Base-by-base conservation (phyloP, 1,140 invertebrate species). In the Apis cerana region DNA sequence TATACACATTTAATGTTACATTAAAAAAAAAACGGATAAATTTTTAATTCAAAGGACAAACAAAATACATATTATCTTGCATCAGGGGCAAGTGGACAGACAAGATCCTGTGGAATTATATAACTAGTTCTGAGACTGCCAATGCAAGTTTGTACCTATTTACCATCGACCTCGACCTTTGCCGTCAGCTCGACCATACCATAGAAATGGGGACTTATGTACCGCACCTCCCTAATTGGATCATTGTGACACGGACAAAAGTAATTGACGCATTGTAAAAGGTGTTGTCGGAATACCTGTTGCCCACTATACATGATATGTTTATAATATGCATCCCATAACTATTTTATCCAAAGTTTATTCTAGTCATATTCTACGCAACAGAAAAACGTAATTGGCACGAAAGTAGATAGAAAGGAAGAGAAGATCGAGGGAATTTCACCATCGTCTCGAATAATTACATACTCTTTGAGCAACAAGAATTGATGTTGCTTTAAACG, bases 151-250 rank as follows among this genome's bases (percentile, higher is more conserved):
- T 43, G 23, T 59, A 11, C 48, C 78, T 43, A 43, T 77, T 82
- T 59, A 68, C 56, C 48, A 7, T 68, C 71, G 69, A 78, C 80
- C 83, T 87, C 67, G 56, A 86, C 67, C 80, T 86, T 85, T 52
- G 71, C 33, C 65, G 54, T 50, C 54, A 27, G 21, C 23, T 56
- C 58, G 27, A 21, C 48, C 75, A 62, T 56, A 23, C 81, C 68
- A 78, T 61, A 84, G 48, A 67, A 86, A 75, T 13, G 59, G 67
- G 56, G 33, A 68, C 65, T 43, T 72, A 67, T 11, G 65, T 52
- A 69, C 76, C 54, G 56, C 48, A 75, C 27, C 68, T 56, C 84
- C 12, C 78, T 87, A 87, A 87, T 84, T 88, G 82, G 74, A 84
- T 84, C 84, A 87, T 75, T 70, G 65, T 75, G 75, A 68, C 56